These are phyloP conservation scores for Zaprionus lachaisei DNA, from an alignment of 1,140 invertebrate genomes.

Conservation along the genomic window DNA sequence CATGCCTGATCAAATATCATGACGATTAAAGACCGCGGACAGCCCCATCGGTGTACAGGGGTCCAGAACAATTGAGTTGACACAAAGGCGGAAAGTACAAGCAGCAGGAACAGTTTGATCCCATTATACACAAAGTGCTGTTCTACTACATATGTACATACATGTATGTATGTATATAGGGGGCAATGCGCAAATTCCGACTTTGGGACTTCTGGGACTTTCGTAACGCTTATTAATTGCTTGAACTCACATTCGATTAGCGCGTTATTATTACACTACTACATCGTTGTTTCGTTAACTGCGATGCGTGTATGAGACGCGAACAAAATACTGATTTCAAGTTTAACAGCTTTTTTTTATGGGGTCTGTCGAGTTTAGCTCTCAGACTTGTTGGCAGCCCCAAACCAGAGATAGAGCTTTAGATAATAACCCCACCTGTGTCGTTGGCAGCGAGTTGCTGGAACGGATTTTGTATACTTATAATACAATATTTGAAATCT, in stretches of 20 bases:
- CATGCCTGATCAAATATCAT: constrained; percentile 21
- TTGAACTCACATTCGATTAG: constrained; percentile 49
- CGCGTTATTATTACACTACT: constrained; percentile 22
- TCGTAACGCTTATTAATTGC: constrained; percentile 54
- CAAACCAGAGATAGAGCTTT: constrained; percentile 33
- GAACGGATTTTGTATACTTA: constrained; percentile 23
- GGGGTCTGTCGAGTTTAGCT: constrained; percentile 31
- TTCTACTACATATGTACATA: no score
- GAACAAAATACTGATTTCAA: constrained; percentile 36
- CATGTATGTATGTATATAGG: no score
- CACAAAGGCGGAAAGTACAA: constrained; percentile 4
- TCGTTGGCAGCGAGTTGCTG: constrained; percentile 2
- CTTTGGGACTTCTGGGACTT: constrained; percentile 18
- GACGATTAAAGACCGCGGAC: not conserved
- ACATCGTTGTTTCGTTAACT: constrained; percentile 25
- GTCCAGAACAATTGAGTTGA: constrained; percentile 10
- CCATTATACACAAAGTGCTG: constrained; percentile 1
- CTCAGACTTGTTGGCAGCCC: constrained; percentile 54
- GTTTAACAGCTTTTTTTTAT: constrained; percentile 45
- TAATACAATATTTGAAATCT: constrained; percentile 22
- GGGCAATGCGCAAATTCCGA: constrained; percentile 22
- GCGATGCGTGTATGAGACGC: constrained; percentile 14
- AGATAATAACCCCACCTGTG: constrained; percentile 27
- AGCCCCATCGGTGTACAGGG: not conserved
- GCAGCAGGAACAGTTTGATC: constrained; percentile 5